A percentile compares a stretch with the other conserved stretches of the same genome.
Evolutionary conservation across 2,797 vertebrate genomes (phyloP).

Genomic region (Rousettus madagascariensis): DNA sequence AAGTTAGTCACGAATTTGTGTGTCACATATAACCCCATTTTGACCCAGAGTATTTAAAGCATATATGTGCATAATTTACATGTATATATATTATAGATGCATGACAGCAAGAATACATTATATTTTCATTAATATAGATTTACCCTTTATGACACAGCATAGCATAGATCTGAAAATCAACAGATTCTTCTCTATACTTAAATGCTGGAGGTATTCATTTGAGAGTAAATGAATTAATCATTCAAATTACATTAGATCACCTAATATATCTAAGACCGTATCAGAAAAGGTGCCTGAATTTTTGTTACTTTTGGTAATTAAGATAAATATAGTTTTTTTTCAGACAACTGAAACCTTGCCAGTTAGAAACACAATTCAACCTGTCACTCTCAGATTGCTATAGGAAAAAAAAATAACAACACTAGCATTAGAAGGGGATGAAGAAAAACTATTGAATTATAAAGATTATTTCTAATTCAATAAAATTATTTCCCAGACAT

Average conservation of each 20-base stretch:
- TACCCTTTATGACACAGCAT: neutral
- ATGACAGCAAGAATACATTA: neutral
- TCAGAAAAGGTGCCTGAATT: neutral
- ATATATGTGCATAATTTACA: neutral
- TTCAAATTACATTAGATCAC: neutral
- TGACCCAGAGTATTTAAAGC: neutral
- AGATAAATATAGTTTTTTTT: neutral
- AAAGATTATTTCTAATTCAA: neutral
- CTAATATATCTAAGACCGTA: neutral
- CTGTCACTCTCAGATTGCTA: neutral
- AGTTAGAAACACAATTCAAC: neutral
- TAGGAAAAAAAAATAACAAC: neutral
- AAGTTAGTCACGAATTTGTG: neutral
- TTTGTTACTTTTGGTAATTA: neutral
- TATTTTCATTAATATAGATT: slow-evolving; percentile 9
- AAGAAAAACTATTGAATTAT: neutral
- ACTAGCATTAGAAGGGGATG: neutral
- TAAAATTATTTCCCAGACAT: neutral
- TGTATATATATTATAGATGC: neutral
- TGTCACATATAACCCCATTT: neutral
- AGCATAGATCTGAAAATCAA: neutral
- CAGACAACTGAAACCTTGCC: neutral
- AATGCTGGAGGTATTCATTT: neutral
- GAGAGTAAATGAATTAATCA: neutral
- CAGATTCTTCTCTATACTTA: neutral